A percentile compares a stretch with the other conserved stretches of the same genome.
These are phyloP conservation scores for Leuctra nigra DNA, from an alignment of 2,888 invertebrate genomes.

Conservation along the genomic window DNA sequence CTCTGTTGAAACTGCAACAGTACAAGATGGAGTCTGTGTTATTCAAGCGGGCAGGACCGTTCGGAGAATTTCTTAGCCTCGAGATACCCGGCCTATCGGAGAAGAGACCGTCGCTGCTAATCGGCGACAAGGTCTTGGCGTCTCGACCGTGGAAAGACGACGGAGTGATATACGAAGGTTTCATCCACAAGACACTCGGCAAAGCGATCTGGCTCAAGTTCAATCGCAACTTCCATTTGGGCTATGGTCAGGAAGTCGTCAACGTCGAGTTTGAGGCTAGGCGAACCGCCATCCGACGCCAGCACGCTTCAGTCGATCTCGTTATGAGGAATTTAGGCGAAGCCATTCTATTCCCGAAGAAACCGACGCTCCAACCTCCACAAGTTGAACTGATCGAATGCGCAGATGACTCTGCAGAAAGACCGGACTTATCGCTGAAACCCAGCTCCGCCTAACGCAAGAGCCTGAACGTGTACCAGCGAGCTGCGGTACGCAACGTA, in stretches of 20 bases:
- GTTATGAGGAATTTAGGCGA: constrained; percentile 55
- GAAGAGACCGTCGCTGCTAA: constrained; percentile 73
- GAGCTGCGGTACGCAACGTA: constrained; percentile 70
- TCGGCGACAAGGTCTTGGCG: constrained; percentile 62
- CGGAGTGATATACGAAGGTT: constrained; percentile 58
- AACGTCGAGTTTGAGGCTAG: constrained; percentile 65
- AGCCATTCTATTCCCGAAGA: constrained; percentile 64
- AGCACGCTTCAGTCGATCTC: constrained; percentile 66
- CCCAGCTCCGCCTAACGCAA: constrained; percentile 33
- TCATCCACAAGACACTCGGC: constrained; percentile 60
- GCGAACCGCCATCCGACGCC: constrained; percentile 54
- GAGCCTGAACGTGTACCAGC: constrained; percentile 68
- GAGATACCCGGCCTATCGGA: constrained; percentile 79
- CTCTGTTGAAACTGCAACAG: constrained; percentile 54
- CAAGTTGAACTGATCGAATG: constrained; percentile 39
- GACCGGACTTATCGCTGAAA: not conserved
- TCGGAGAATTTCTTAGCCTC: constrained; percentile 64
- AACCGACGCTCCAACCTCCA: constrained; percentile 44
- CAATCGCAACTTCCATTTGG: constrained; percentile 61
- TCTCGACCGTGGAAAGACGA: constrained; percentile 32
- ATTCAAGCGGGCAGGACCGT: constrained; percentile 43
- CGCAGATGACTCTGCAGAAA: constrained; percentile 19
- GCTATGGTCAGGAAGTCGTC: constrained; percentile 70
- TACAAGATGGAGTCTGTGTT: constrained; percentile 61
- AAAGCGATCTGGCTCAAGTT: constrained; percentile 72